A percentile compares a stretch with the other conserved stretches of the same genome.
phyloP scores from a whole-genome alignment of 2,113 vertebrate species.

The Notiomystis cincta region DNA sequence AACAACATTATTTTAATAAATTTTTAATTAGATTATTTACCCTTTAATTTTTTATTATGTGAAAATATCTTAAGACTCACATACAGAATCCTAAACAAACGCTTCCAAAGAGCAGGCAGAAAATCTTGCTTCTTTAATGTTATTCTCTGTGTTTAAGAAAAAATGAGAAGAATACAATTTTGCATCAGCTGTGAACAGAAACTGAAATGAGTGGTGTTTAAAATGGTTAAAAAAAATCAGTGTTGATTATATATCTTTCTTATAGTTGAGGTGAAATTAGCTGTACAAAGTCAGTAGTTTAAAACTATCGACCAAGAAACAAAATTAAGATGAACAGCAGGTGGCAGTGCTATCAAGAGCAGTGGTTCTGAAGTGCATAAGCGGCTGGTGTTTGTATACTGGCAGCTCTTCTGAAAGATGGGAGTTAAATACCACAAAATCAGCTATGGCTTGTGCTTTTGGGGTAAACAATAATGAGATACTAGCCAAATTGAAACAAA shows the following conservation, averaged over 20 bases:
- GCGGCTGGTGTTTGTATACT: not conserved
- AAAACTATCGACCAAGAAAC: not conserved
- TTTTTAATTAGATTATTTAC: not conserved
- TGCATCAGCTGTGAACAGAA: not conserved
- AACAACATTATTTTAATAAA: not conserved
- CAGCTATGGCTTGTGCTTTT: not conserved
- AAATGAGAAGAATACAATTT: not conserved
- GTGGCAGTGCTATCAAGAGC: constrained; percentile 59
- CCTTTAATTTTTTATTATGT: not conserved
- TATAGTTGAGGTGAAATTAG: not conserved
- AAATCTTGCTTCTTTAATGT: not conserved
- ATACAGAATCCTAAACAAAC: not conserved
- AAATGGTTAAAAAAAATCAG: not conserved
- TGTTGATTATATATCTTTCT: not conserved
- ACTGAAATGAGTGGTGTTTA: not conserved
- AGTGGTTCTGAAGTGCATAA: not conserved
- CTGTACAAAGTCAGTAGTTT: not conserved
- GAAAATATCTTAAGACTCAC: not conserved
- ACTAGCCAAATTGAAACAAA: not conserved
- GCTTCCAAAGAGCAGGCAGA: not conserved
- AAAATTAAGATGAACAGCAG: constrained; percentile 46
- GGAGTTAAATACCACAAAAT: not conserved
- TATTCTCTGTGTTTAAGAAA: not conserved
- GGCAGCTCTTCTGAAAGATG: not conserved
- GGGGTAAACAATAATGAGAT: not conserved